phyloP scores from a whole-genome alignment of 2,888 invertebrate species.

The Boloria selene region DNA sequence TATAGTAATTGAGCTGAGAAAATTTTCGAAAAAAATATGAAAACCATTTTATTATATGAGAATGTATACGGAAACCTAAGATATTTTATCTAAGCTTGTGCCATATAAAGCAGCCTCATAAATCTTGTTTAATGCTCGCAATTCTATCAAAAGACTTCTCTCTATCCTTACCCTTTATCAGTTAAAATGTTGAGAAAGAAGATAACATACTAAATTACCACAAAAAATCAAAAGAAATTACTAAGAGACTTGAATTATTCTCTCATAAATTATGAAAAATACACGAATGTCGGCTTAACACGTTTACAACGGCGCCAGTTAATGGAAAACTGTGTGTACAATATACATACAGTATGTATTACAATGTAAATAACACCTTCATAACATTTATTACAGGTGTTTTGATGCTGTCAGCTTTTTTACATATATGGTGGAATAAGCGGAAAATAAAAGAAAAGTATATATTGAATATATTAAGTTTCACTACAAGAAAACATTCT shows the following conservation, averaged over 20 bases:
- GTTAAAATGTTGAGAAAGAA: slow-evolving; percentile 27
- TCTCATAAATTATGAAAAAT: slow-evolving; percentile 51
- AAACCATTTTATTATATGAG: neutral
- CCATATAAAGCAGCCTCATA: slow-evolving; percentile 23
- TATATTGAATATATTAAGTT: no score
- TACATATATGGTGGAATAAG: no score
- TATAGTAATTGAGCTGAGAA: neutral
- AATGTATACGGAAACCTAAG: neutral
- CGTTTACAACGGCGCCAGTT: slow-evolving; percentile 31
- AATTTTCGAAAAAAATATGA: neutral
- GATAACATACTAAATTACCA: slow-evolving; percentile 42
- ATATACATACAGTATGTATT: no score
- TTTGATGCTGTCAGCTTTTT: no score
- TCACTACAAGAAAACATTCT: no score
- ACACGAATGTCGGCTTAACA: slow-evolving; percentile 45
- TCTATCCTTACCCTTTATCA: slow-evolving; percentile 29
- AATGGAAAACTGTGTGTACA: no score
- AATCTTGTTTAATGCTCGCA: slow-evolving; percentile 34
- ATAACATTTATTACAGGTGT: no score
- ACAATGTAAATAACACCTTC: no score
- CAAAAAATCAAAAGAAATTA: slow-evolving; percentile 44
- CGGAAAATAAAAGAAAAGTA: no score
- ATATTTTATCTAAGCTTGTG: slow-evolving; percentile 18
- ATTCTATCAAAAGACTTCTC: slow-evolving; percentile 30
- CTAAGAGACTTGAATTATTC: slow-evolving; percentile 46